Evolutionary conservation across 2,113 vertebrate species (phyloP).

Genomic region (Pampusana beccarii): DNA sequence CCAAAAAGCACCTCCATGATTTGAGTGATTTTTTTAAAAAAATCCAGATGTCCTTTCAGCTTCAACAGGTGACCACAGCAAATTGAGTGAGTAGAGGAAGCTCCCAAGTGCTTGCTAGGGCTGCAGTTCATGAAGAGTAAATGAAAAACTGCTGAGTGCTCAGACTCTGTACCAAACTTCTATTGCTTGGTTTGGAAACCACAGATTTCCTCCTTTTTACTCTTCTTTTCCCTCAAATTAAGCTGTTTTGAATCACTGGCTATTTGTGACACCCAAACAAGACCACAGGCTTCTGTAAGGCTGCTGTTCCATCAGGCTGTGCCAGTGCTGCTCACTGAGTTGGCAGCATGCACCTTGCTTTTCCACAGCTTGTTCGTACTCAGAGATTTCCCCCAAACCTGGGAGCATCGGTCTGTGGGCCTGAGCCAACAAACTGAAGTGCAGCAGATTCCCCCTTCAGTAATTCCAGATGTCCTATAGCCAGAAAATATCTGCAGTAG

Average conservation of each 20-base stretch:
- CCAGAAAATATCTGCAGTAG: constrained; percentile 12
- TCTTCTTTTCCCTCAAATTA: constrained; percentile 16
- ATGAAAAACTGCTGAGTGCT: constrained; percentile 65
- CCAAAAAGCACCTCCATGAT: constrained; percentile 37
- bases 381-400: neutral
- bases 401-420: neutral
- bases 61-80: constrained; percentile 44
- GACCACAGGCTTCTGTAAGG: constrained; percentile 62
- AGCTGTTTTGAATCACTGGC: constrained; percentile 49
- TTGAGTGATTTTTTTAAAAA: constrained; percentile 23
- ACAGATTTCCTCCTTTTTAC: constrained; percentile 44
- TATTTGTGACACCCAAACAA: constrained; percentile 46
- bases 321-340: constrained; percentile 46
- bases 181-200: constrained; percentile 64
- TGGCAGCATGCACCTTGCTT: constrained; percentile 23
- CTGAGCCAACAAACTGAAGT: constrained; percentile 25
- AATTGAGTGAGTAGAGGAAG: neutral
- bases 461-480: constrained; percentile 41
- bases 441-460: constrained; percentile 29
- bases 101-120: constrained; percentile 1
- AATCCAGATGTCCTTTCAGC: constrained; percentile 56
- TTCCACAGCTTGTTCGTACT: neutral
- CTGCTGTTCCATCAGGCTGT: constrained; percentile 24
- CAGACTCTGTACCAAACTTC: constrained; percentile 17
- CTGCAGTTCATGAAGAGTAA: constrained; percentile 23